Base-by-base conservation (phyloP, 2,888 invertebrate genomes). In the Caenorhabditis sp. region DNA sequence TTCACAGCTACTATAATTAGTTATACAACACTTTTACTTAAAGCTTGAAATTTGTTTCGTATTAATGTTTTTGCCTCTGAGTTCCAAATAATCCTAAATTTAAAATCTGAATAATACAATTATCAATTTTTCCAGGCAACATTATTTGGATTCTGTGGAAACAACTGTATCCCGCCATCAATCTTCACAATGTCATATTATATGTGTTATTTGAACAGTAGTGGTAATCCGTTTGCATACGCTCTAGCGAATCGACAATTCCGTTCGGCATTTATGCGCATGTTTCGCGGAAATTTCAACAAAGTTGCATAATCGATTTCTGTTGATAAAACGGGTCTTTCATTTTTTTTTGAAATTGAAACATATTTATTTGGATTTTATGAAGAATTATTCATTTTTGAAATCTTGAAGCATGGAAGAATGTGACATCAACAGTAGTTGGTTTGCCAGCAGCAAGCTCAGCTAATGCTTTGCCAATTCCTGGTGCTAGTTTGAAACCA, bases 181-280 rank as follows among this genome's bases (percentile, higher is more conserved):
- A 68, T 88, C 8, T 88, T 87, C 79, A 84, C 84, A 21, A 74
- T 86, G 43, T 84, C 87, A 56, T 87, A 87, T 73, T 87, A 88
- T 74, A 83, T 87, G 84, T 88, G 88, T 83, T 88, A 88, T 70
- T 61, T 88, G 68, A 88, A 82, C 60, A 80, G 80, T 57, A 77
- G 75, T 63, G 81, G 86, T 14, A 88, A 88, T 66, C 88, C 88
- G 7, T 88, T 88, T 72, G 85, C 85, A 21, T 88, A 88, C 70
- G 88, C 88, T 8, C 78, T 85, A n/a, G 87, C 87, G 58, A 87
- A 87, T 63, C 77, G 85, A 31, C 85, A 87, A 65, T 87, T 87
- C 77, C 83, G 84, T 17, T 78, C 81, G 12, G 84, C 87, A 1
- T 87, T 87, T 70, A 63, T 78, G 26, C 71, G 84, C 26, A 86